Evolutionary conservation across 1,140 invertebrate genomes (phyloP).

Genomic region (Drosophila virilis): DNA sequence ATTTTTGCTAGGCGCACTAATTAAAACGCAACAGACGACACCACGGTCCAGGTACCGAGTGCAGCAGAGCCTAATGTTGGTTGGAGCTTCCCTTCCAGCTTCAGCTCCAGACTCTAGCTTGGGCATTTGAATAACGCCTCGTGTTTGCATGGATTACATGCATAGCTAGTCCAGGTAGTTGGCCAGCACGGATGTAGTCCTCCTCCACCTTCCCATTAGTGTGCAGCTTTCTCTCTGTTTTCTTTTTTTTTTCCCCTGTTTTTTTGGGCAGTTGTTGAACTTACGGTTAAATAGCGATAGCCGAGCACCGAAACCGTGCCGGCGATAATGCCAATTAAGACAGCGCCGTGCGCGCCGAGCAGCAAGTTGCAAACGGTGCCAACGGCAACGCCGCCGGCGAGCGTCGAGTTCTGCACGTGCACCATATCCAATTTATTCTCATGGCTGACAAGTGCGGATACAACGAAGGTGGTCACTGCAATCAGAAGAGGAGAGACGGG

Average conservation of each 20-base stretch:
- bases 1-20: conserved; percentile 75
- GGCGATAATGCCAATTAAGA: conserved; percentile 92
- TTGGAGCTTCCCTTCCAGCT: not conserved
- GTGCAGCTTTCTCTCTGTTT: not conserved
- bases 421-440: conserved; percentile 95
- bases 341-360: conserved; percentile 93
- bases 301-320: conserved; percentile 94
- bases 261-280: conserved; percentile 55
- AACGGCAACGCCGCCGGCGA: conserved; percentile 90
- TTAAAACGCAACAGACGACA: conserved; percentile 64
- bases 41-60: conserved; percentile 8
- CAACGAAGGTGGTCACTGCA: conserved; percentile 92
- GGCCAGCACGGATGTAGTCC: conserved; percentile 19
- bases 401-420: conserved; percentile 94
- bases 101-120: conserved; percentile 1
- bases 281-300: conserved; percentile 93
- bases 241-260: conserved; percentile 9
- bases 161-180: conserved; percentile 8
- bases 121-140: conserved; percentile 58
- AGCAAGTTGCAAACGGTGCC: conserved; percentile 91
- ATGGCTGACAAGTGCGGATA: conserved; percentile 91
- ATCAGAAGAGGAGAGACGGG: conserved; percentile 15
- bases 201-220: conserved; percentile 5
- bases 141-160: conserved; percentile 40
- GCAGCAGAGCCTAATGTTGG: conserved; percentile 3